Base-by-base conservation (phyloP, 2,113 vertebrate species). In the Gobiocypris rarus region DNA sequence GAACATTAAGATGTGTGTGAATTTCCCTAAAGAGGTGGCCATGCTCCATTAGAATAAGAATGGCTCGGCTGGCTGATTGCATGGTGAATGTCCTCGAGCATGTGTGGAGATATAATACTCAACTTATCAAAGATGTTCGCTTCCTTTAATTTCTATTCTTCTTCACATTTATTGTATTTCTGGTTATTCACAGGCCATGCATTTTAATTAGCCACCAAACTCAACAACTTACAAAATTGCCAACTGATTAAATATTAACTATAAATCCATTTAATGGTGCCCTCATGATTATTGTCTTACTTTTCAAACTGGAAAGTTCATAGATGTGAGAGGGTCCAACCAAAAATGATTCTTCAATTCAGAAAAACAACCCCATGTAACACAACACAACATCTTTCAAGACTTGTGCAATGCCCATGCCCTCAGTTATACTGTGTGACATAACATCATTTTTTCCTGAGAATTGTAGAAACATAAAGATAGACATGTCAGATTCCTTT, bases 1-100 rank as follows among this genome's bases (percentile, higher is more conserved):
- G 79, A 70, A 38, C 63, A 38, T 56, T 34, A 19, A 17, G 63
- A 67, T 22, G 45, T 80, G 77, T 80, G 41, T 65, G 77, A 65
- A 56, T 63, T 80, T 80, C 24, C 77, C 58, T 48, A 31, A 80
- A 67, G 77, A 65, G 34, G 24, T 70, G 79, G 79, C 48, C 31
- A 24, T 38, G 65, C 45, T 56, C 45, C 48, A 70, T 81, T 17
- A 70, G 63, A 70, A 81, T 70, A 31, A 70, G 79, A 82, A 70
- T 70, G 22, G 31, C 31, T 82, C n/a, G 1, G 26, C 48, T 52
- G 79, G 19, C 48, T 54, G 63, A 70, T 82, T 48, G 15, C 26
- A 50, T 80, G 26, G 26, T 50, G 41, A 78, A 59, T 13, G 74
- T 45, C 41, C 22, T 38, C 1, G n/a, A 45, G 69, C n/a, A 8